Percentiles rank a stretch among this genome's conserved stretches.
These are phyloP conservation scores for Bombylius discolor DNA, from an alignment of 2,888 invertebrate species.

Conservation along the genomic window DNA sequence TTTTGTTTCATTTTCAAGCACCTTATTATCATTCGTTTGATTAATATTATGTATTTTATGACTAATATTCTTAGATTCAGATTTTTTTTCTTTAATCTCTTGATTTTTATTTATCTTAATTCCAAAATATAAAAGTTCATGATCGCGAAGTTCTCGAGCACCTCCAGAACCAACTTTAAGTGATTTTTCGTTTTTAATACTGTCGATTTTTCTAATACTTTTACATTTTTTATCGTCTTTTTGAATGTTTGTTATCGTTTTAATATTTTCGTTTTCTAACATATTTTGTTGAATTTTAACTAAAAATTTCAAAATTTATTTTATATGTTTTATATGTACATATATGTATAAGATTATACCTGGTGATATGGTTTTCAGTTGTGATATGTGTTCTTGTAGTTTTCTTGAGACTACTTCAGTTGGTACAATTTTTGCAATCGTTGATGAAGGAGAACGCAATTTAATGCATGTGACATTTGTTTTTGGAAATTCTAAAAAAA, in stretches of 20 bases:
- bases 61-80: neutral
- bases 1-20: slow-evolving; percentile 4
- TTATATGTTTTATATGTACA: no score
- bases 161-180: slow-evolving; percentile 32
- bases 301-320: neutral
- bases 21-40: slow-evolving; percentile 10
- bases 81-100: neutral
- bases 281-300: slow-evolving; percentile 22
- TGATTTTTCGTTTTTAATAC: slow-evolving; percentile 16
- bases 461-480: slow-evolving; percentile 36
- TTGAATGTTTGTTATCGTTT: neutral
- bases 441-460: slow-evolving; percentile 19
- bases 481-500: slow-evolving; percentile 27
- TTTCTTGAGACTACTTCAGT: neutral
- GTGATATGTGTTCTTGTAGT: slow-evolving; percentile 26
- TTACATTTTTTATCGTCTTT: neutral
- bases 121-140: slow-evolving; percentile 49
- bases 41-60: neutral
- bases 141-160: slow-evolving; percentile 42
- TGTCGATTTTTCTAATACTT: neutral
- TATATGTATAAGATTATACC: slow-evolving; percentile 10
- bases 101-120: slow-evolving; percentile 20
- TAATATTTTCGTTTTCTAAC: slow-evolving; percentile 16
- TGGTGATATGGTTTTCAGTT: slow-evolving; percentile 24
- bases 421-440: slow-evolving; percentile 10